Conservation (phyloP, 2,113 vertebrate species). For the Phylloscopus trochiloides region DNA sequence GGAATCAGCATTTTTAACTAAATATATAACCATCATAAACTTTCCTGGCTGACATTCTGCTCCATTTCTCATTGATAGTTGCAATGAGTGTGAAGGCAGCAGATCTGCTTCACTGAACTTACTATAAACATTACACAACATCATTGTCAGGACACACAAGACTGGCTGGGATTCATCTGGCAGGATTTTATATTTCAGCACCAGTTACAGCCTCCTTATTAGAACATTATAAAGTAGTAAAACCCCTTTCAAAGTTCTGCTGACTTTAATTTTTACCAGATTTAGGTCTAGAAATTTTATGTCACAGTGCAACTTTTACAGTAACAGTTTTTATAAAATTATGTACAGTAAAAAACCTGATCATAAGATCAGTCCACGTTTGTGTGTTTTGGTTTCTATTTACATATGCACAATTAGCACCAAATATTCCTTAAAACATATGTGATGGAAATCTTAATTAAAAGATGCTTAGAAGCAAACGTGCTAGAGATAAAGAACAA, state of each 20-base stretch:
- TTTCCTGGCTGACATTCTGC: neutral
- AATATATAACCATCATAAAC: neutral
- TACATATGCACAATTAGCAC: neutral
- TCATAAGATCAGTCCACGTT: neutral
- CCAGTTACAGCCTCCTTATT: neutral
- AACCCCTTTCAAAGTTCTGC: neutral
- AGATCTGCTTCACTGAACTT: neutral
- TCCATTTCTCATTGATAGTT: neutral
- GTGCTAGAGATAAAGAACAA: neutral
- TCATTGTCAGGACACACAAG: neutral
- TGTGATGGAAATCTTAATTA: neutral
- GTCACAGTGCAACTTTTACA: neutral
- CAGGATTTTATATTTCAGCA: neutral
- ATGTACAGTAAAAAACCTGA: neutral
- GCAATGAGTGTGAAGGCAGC: neutral
- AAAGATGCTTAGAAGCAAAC: neutral
- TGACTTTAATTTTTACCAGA: neutral
- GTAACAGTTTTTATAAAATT: neutral
- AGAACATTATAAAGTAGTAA: neutral
- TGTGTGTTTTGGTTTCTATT: neutral
- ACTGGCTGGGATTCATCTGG: neutral
- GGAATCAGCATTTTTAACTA: neutral
- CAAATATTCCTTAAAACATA: neutral
- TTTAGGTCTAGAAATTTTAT: neutral
- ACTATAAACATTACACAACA: neutral